Evolutionary conservation across 2,888 invertebrate species (phyloP), one percentile per base, ranked within the genome.

Genomic region (Drosophila mimetica): DNA sequence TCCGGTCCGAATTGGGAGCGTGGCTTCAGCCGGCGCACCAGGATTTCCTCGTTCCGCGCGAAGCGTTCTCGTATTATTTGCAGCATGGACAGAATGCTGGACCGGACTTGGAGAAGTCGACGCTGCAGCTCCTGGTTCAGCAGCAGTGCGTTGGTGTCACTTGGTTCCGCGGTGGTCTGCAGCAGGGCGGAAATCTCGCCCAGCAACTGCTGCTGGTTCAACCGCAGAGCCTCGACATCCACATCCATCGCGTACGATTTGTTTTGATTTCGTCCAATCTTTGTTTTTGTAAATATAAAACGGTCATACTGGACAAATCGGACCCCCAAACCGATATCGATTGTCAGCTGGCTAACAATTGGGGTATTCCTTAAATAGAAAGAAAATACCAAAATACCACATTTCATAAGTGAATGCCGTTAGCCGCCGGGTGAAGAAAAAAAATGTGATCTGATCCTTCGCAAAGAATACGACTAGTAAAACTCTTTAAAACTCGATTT

Each of bases 51-150:
- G 63, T 91, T 91, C 2, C 61, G 53, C 6, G 60, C 42, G 61
- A 89, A 90, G 2, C 86, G 85, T 0, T 63, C 66, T 11, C 81
- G 63, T 1, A 89, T 84, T 7, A 71, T 64, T 11, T 75, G 30
- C 18, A 90, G 28, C 2, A 90, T 32, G 1, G 57, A 30, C 20
- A 80, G 54, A 1, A 90, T 60, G 36, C 82, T 78, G 1, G 47
- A 22, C 2, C 79, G 76, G 4, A 89, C 63, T 11, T 75, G 52
- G 2, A 79, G 50, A n/a, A 91, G 64, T n/a, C 83, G 77, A 0
- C 69, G 57, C 39, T 90, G 90, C 67, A 91, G 67, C 39, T 81
- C 76, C 51, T 77, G 78, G 66, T 91, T 91, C 0, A 90, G 42
- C 25, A 20, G 8, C 16, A 91, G 60, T 0, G 90, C 88, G 59